phyloP scores from a whole-genome alignment of 1,140 invertebrate species.

The Ceratina japonica region DNA sequence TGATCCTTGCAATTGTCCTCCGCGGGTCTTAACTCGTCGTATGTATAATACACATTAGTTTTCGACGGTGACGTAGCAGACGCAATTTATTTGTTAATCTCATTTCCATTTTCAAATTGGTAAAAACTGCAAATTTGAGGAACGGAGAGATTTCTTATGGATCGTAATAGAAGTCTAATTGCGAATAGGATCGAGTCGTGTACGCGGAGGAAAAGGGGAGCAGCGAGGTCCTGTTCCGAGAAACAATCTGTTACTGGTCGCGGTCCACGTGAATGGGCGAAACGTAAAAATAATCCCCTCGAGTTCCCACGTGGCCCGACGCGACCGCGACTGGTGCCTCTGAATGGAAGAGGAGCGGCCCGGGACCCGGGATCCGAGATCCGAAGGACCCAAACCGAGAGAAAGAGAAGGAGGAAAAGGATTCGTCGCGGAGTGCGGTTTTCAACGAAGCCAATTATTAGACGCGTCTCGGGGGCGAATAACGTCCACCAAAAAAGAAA shows the following conservation, averaged over 20 bases:
- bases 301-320: slow-evolving; percentile 75
- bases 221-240: slow-evolving; percentile 66
- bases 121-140: too few species aligned
- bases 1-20: too few species aligned
- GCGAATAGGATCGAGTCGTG: too few species aligned
- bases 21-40: too few species aligned
- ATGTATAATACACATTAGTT: too few species aligned
- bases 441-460: slow-evolving; percentile 80
- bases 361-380: slow-evolving; percentile 24
- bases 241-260: slow-evolving; percentile 77
- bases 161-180: too few species aligned
- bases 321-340: too few species aligned
- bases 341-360: slow-evolving; percentile 69
- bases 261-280: slow-evolving; percentile 77
- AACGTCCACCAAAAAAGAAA: slow-evolving; percentile 35
- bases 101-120: too few species aligned
- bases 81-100: too few species aligned
- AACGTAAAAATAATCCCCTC: slow-evolving; percentile 76
- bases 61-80: too few species aligned
- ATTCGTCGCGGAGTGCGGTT: slow-evolving; percentile 79
- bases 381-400: slow-evolving; percentile 40
- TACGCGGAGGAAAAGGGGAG: too few species aligned
- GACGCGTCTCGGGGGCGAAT: slow-evolving; percentile 67
- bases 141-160: too few species aligned
- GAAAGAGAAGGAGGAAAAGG: slow-evolving; percentile 61